phyloP scores from a whole-genome alignment of 37 sponge, comb jelly and placozoan genomes.

The Dysidea cf. avara region DNA sequence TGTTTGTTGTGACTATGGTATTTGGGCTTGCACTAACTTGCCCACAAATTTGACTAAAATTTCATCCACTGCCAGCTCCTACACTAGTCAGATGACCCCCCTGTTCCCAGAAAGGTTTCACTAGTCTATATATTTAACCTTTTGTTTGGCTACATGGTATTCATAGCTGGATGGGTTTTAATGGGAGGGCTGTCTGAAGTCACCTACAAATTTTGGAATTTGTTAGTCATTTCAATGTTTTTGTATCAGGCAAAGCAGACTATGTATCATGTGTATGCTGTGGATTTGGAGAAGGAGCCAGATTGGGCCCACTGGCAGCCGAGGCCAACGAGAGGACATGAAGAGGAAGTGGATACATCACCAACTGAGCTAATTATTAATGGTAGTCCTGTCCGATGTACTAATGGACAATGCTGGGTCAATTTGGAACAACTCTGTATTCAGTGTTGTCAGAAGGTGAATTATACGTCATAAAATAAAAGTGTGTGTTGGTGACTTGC shows the following conservation, averaged over 20 bases:
- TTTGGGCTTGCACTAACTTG: no score
- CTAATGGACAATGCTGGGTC: conserved; percentile 73
- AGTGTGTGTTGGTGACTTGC: background rate
- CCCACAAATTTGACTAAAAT: no score
- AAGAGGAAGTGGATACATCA: conserved; percentile 55
- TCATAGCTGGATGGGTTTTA: no score
- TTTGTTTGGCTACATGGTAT: no score
- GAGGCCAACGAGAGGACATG: conserved; percentile 13
- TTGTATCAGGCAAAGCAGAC: conserved; percentile 74
- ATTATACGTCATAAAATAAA: background rate
- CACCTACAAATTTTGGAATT: no score
- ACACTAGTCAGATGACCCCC: no score
- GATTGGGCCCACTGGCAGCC: conserved; percentile 74
- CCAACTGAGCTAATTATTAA: conserved; percentile 31
- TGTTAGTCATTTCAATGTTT: no score
- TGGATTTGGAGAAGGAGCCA: conserved; percentile 54
- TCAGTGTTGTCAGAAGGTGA: conserved; percentile 33
- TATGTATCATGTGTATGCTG: conserved; percentile 79
- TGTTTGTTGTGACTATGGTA: no score
- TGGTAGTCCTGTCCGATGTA: conserved; percentile 43
- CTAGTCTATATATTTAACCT: no score
- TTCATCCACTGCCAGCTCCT: no score
- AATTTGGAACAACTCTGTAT: conserved; percentile 59
- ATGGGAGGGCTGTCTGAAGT: no score
- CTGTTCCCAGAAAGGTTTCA: no score